Percentiles rank a stretch among this genome's conserved stretches.
These are phyloP conservation scores for Tachysurus fulvidraco DNA, from an alignment of 2,113 vertebrate species.

Conservation along the genomic window DNA sequence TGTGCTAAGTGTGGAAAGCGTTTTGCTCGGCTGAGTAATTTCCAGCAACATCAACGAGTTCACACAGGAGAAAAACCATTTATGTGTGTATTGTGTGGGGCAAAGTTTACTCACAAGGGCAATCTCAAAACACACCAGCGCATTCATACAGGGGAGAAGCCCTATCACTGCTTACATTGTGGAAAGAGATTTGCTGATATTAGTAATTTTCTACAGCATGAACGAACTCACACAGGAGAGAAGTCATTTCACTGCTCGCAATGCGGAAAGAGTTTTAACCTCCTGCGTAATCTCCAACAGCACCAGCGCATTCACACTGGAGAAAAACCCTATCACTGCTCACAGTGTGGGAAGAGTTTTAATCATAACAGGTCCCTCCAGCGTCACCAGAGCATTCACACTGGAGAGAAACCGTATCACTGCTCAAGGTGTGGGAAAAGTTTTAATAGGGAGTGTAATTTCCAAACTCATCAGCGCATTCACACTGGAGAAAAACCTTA, in stretches of 20 bases:
- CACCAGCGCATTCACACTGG: neutral
- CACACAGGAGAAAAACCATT: neutral
- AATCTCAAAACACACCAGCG: neutral
- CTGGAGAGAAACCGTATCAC: neutral
- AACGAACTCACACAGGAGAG: neutral
- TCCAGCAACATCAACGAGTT: neutral
- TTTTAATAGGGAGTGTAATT: neutral
- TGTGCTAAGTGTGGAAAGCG: neutral
- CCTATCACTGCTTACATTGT: neutral
- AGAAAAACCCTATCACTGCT: neutral
- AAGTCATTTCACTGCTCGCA: neutral
- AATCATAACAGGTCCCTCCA: neutral
- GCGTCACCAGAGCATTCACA: neutral
- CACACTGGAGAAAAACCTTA: neutral
- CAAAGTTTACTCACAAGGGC: neutral
- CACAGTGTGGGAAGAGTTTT: neutral
- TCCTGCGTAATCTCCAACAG: neutral
- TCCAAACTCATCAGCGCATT: neutral
- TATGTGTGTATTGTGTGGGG: neutral
- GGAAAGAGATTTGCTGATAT: neutral
- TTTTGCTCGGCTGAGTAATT: neutral
- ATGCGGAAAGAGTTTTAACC: neutral
- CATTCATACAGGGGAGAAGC: neutral
- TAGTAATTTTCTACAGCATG: neutral
- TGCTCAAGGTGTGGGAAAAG: neutral